Evolutionary conservation across 1,140 invertebrate species (phyloP).

Genomic region (Meloidogyne floridensis): DNA sequence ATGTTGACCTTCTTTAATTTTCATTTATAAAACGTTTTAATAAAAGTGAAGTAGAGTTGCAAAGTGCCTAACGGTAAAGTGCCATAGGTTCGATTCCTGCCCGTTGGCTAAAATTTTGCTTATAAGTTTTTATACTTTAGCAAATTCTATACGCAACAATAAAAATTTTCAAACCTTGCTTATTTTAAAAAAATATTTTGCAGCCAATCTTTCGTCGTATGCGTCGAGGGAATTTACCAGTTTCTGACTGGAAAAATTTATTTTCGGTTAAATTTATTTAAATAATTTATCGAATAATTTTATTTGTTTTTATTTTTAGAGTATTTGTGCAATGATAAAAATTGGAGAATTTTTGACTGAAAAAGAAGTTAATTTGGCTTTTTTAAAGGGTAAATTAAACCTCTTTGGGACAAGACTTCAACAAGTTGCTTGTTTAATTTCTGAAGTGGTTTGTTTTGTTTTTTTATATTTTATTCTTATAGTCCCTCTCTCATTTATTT

Average conservation of each 20-base stretch:
- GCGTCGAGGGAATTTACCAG: conserved; percentile 39
- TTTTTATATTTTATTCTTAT: conserved; percentile 15
- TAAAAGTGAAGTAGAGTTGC: no score
- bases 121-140: no score
- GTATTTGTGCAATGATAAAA: conserved; percentile 45
- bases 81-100: no score
- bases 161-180: no score
- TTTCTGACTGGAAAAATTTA: conserved; percentile 54
- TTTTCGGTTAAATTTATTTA: conserved; percentile 41
- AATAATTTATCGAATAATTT: background rate
- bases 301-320: conserved; percentile 34
- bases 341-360: conserved; percentile 44
- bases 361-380: conserved; percentile 42
- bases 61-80: no score
- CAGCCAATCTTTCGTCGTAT: conserved; percentile 51
- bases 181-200: conserved; percentile 14
- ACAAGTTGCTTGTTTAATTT: conserved; percentile 38
- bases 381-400: conserved; percentile 46
- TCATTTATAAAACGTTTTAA: no score
- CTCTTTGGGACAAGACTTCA: conserved; percentile 45
- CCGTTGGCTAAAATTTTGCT: no score
- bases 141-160: no score
- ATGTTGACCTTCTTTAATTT: no score
- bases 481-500: conserved; percentile 5
- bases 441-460: conserved; percentile 30